Evolutionary conservation across 35 echinoderm and acorn worm species (phyloP).

Genomic region (Ptychodera flava): DNA sequence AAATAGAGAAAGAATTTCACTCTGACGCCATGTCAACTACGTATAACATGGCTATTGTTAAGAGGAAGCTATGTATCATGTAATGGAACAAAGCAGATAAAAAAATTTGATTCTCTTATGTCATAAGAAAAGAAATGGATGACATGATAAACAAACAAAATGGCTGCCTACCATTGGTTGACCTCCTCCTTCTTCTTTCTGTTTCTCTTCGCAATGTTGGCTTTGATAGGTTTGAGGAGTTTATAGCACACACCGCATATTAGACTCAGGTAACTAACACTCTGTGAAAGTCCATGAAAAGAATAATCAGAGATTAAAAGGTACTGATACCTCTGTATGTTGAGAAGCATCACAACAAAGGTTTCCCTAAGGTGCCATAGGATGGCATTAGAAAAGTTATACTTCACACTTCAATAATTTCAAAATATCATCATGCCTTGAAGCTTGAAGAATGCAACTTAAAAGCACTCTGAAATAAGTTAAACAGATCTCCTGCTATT

Average conservation of each 20-base stretch:
- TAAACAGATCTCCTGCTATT: no score
- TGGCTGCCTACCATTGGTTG: slow-evolving; percentile 37
- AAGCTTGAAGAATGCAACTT: no score
- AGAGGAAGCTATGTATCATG: no score
- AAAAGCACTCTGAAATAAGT: no score
- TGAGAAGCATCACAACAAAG: background rate
- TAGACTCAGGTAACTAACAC: slow-evolving; percentile 38
- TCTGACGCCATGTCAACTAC: no score
- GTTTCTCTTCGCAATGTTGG: slow-evolving; percentile 21
- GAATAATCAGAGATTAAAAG: background rate
- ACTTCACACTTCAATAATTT: slow-evolving; percentile 6
- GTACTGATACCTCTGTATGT: background rate
- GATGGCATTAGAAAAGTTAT: background rate
- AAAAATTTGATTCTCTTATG: background rate
- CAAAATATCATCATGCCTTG: no score
- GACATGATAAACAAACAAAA: background rate
- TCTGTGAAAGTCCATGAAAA: slow-evolving; percentile 34
- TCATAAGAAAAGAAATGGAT: background rate
- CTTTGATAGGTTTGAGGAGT: slow-evolving; percentile 52
- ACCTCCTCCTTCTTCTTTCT: slow-evolving; percentile 57
- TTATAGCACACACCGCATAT: slow-evolving; percentile 45
- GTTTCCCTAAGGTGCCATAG: background rate
- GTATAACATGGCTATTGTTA: no score
- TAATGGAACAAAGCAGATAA: no score
- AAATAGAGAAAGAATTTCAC: no score